Percentiles rank a stretch among this genome's conserved stretches.
phyloP scores from a whole-genome alignment of 2,113 vertebrate species.

The Hippoglossus stenolepis region DNA sequence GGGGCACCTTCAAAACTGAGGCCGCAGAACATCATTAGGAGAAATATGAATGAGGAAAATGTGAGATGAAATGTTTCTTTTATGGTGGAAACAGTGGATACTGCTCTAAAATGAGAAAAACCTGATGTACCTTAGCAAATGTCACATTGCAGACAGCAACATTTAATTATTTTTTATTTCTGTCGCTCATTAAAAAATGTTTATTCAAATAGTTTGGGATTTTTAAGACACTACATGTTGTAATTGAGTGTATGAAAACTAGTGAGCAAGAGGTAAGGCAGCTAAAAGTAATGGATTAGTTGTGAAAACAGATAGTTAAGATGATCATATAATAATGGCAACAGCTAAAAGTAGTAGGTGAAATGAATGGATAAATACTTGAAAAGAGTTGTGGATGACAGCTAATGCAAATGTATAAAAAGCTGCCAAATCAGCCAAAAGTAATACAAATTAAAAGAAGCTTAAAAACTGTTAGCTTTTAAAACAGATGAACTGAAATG shows the following conservation, averaged over 20 bases:
- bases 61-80: conserved; percentile 18
- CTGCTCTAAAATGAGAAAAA: not conserved
- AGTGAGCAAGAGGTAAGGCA: not conserved
- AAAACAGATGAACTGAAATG: too few species aligned
- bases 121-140: not conserved
- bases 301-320: too few species aligned
- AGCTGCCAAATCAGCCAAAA: too few species aligned
- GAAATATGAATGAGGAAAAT: conserved; percentile 49
- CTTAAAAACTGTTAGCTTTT: too few species aligned
- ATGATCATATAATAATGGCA: too few species aligned
- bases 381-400: not conserved
- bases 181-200: not conserved
- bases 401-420: too few species aligned
- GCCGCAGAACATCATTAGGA: conserved; percentile 43
- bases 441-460: too few species aligned
- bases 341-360: too few species aligned
- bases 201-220: not conserved
- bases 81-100: conserved; percentile 14
- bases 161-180: not conserved
- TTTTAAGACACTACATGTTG: too few species aligned
- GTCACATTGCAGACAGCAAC: not conserved
- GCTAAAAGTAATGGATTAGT: not conserved
- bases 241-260: not conserved
- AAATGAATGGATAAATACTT: not conserved
- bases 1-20: conserved; percentile 51